phyloP scores from a whole-genome alignment of 2,113 vertebrate species.

The Oncorhynchus kisutch region DNA sequence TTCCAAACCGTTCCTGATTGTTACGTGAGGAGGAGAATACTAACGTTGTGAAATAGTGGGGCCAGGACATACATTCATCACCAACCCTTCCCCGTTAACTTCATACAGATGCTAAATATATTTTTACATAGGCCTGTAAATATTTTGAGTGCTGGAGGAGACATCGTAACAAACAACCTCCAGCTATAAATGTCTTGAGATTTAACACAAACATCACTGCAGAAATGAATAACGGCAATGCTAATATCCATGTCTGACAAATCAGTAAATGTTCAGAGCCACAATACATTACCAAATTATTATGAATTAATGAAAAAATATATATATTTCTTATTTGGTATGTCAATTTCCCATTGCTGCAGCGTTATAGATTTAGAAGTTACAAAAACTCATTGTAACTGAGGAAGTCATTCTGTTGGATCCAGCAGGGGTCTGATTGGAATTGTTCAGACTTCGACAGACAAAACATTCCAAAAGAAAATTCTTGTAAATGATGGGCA shows the following conservation, averaged over 20 bases:
- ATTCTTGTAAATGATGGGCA: slow-evolving; percentile 25
- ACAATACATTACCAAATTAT: not conserved
- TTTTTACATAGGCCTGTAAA: not conserved
- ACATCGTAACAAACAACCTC: slow-evolving; percentile 3
- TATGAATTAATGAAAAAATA: slow-evolving; percentile 6
- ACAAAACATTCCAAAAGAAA: slow-evolving; percentile 27
- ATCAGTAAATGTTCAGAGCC: not conserved
- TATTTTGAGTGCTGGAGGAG: slow-evolving; percentile 10
- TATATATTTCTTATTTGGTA: not conserved
- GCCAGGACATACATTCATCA: slow-evolving; percentile 36
- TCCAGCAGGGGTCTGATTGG: slow-evolving; percentile 37
- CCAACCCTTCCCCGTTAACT: slow-evolving; percentile 22
- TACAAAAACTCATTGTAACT: slow-evolving; percentile 11
- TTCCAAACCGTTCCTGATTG: slow-evolving; percentile 24
- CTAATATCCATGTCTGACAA: not conserved
- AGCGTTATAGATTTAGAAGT: slow-evolving; percentile 3
- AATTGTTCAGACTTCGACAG: slow-evolving; percentile 22
- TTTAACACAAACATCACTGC: not conserved
- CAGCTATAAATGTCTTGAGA: not conserved
- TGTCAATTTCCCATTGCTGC: not conserved
- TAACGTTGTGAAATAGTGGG: slow-evolving; percentile 30
- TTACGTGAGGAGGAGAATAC: slow-evolving; percentile 14
- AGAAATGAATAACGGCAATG: not conserved
- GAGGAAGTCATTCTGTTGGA: slow-evolving; percentile 16
- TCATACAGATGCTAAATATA: not conserved